These are phyloP conservation scores for Chloebia gouldiae DNA, from an alignment of 2,113 vertebrate species.

Conservation along the genomic window DNA sequence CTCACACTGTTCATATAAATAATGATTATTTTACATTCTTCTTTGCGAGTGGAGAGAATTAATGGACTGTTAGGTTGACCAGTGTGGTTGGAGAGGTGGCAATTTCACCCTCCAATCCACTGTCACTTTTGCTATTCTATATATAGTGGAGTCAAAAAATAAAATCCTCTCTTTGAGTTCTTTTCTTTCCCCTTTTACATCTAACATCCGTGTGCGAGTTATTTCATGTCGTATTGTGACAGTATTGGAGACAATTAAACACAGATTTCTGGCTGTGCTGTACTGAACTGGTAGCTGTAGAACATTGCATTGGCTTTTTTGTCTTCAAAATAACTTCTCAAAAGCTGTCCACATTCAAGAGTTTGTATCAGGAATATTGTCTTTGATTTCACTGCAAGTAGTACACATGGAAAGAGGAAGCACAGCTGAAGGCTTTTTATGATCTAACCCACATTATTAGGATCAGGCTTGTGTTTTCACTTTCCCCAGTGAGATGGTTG, in stretches of 20 bases:
- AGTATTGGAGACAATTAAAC: not conserved
- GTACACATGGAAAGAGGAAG: not conserved
- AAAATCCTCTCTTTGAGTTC: too few relatives aligned
- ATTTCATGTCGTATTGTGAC: too few relatives aligned
- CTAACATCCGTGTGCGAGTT: too few relatives aligned
- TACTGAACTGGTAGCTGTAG: not conserved
- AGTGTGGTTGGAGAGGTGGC: too few relatives aligned
- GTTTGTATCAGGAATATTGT: not conserved
- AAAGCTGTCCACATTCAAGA: not conserved
- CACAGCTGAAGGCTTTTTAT: not conserved
- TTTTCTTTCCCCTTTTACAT: too few relatives aligned
- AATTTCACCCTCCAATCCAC: too few relatives aligned
- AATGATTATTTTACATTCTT: too few relatives aligned
- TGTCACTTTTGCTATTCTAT: too few relatives aligned
- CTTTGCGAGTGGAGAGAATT: too few relatives aligned
- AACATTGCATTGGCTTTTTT: not conserved
- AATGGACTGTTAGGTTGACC: too few relatives aligned
- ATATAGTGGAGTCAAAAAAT: too few relatives aligned
- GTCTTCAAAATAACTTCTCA: not conserved
- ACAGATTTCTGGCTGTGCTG: not conserved
- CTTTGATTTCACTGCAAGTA: not conserved
- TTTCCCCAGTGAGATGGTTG: not conserved
- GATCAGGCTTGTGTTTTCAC: not conserved
- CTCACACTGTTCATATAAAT: too few relatives aligned
- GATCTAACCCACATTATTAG: not conserved